phyloP scores from a whole-genome alignment of 1,140 invertebrate genomes.

The Lucilia sericata region DNA sequence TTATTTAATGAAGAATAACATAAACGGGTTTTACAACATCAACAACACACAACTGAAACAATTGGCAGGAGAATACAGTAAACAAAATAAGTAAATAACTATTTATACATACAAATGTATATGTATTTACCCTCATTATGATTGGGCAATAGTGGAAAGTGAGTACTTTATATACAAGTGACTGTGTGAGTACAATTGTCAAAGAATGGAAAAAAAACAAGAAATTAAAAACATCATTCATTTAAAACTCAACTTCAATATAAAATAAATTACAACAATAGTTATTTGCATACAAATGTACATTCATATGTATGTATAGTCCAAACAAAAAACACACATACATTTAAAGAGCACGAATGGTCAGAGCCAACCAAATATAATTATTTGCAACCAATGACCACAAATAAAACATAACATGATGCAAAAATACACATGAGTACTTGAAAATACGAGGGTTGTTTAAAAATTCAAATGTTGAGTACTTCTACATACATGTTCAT shows the following conservation, averaged over 20 bases:
- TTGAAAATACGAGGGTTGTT: neutral
- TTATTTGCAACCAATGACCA: constrained; percentile 29
- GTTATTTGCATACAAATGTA: neutral
- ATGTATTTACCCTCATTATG: too few relatives aligned
- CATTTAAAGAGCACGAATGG: neutral
- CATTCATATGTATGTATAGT: neutral
- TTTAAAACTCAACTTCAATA: constrained; percentile 26
- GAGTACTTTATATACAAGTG: neutral
- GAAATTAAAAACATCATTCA: constrained; percentile 5
- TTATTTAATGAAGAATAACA: constrained; percentile 24
- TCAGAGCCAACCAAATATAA: constrained; percentile 13
- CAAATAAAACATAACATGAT: constrained; percentile 17
- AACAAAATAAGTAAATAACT: too few relatives aligned
- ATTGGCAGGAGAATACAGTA: neutral
- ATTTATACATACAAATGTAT: too few relatives aligned
- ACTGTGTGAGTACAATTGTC: neutral
- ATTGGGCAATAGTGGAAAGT: neutral
- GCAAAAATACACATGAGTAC: neutral
- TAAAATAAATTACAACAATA: constrained; percentile 4
- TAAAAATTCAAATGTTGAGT: neutral
- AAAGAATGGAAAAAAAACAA: neutral
- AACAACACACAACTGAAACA: neutral
- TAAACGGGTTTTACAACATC: neutral
- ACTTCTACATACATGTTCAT: too few relatives aligned
- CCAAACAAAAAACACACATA: neutral